Base-by-base conservation (phyloP, 2,888 invertebrate genomes). In the Cerceris rybyensis region DNA sequence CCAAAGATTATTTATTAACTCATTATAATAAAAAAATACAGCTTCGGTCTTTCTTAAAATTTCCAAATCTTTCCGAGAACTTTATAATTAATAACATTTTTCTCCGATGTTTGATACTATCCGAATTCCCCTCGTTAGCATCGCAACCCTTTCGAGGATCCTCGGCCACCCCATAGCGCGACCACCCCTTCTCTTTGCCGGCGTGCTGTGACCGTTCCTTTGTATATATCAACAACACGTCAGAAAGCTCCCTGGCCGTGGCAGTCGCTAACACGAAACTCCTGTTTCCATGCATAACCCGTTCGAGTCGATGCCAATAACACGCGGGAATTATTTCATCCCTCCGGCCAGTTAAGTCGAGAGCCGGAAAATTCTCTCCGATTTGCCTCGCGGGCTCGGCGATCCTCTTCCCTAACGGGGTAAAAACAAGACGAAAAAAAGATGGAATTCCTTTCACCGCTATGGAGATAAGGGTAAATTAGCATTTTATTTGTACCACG, bases 401-500 rank as follows among this genome's bases (percentile, higher is more conserved):
- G 64, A 54, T 9, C 52, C 41, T 11, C 39, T 11, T 54, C 55
- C 43, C 17, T 70, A 46, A 8, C 52, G 57, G 41, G 49, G 17
- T 43, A 58, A 57, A 57, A 17, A 16, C 54, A 42, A 52, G 60
- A 2, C 14, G 60, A 49, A 8, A 39, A 17, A 65, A 54, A 43
- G n/a, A 42, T 28, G 61, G 50, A 58, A 50, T 55, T 55, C 54
- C 17, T 14, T 14, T 16, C 42, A 42, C 14, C 43, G 17, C 52
- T 11, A 57, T 7, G 39, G 58, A 58, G 49, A 65, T 39, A 64
- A 52, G 65, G 60, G 70, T 41, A 69, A 75, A 84, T 83, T 75
- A 84, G 75, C 77, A 81, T 79, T 83, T 81, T 81, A 83, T 83
- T 81, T 79, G 81, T 74, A 70, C 50, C 65, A 17, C 52, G 67